Evolutionary conservation across 2,888 invertebrate species (phyloP).

Genomic region (Diaphora mendica): DNA sequence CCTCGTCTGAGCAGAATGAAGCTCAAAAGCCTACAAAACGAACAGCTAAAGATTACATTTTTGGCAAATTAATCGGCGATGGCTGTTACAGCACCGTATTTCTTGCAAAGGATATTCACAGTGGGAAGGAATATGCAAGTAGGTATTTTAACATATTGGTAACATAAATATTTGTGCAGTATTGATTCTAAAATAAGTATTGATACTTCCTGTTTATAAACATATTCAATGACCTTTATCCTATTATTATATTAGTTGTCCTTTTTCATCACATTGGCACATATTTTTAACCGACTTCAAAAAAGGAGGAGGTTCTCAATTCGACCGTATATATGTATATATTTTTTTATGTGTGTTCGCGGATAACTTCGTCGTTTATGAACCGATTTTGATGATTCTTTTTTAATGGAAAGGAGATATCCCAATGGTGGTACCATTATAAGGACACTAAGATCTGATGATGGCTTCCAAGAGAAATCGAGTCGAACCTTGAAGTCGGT

Average conservation of each 20-base stretch:
- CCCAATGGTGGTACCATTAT: too few relatives aligned
- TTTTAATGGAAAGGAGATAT: too few relatives aligned
- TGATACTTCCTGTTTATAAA: not conserved
- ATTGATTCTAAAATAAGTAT: not conserved
- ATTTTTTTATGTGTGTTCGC: too few relatives aligned
- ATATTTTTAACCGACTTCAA: too few relatives aligned
- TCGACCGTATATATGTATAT: too few relatives aligned
- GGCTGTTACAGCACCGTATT: constrained; percentile 99
- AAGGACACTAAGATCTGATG: too few relatives aligned
- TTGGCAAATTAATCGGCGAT: constrained; percentile 98
- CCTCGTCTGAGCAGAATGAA: constrained; percentile 79
- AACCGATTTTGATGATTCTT: too few relatives aligned
- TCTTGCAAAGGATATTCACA: constrained; percentile 96
- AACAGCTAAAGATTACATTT: constrained; percentile 95
- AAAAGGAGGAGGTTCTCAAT: too few relatives aligned
- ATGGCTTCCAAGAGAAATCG: too few relatives aligned
- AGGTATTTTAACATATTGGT: constrained; percentile 77
- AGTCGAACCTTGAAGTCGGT: too few relatives aligned
- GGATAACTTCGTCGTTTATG: too few relatives aligned
- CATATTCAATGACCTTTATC: not conserved
- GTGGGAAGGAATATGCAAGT: constrained; percentile 97
- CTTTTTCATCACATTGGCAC: not conserved
- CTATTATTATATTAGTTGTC: not conserved
- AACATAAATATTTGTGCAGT: not conserved
- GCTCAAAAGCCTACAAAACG: constrained; percentile 87